These are phyloP conservation scores for Uropetala carovei DNA, from an alignment of 2,888 invertebrate species.

Conservation along the genomic window DNA sequence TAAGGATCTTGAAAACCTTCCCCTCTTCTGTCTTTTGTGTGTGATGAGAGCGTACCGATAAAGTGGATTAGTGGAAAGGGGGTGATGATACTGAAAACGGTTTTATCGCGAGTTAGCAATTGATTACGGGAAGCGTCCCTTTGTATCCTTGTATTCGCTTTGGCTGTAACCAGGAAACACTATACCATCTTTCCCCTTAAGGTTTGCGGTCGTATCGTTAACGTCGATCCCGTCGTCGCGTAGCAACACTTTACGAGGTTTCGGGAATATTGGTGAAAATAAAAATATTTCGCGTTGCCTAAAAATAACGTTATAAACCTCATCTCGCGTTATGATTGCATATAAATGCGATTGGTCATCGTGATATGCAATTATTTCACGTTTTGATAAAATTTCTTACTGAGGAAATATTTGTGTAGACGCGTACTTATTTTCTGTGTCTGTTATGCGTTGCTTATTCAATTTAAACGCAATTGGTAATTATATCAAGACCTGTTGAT, in stretches of 20 bases:
- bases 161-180: background rate
- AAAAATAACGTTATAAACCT: background rate
- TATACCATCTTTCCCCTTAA: background rate
- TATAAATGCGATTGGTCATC: no score
- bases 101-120: slow-evolving; percentile 2
- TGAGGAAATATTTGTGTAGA: no score
- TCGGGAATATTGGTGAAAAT: background rate
- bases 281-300: background rate
- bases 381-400: no score
- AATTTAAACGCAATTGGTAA: no score
- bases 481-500: no score
- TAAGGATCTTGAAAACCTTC: background rate
- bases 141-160: background rate
- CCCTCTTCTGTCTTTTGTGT: slow-evolving; percentile 15
- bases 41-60: background rate
- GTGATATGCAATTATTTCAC: no score
- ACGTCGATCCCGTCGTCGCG: no score
- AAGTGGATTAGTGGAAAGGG: background rate
- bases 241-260: background rate
- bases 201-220: background rate
- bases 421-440: no score
- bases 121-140: background rate
- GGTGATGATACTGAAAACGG: background rate
- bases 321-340: no score
- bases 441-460: no score